Percentiles rank a stretch among this genome's conserved stretches.
Evolutionary conservation across 2,113 vertebrate genomes (phyloP).

Genomic region (Nibea coibor): DNA sequence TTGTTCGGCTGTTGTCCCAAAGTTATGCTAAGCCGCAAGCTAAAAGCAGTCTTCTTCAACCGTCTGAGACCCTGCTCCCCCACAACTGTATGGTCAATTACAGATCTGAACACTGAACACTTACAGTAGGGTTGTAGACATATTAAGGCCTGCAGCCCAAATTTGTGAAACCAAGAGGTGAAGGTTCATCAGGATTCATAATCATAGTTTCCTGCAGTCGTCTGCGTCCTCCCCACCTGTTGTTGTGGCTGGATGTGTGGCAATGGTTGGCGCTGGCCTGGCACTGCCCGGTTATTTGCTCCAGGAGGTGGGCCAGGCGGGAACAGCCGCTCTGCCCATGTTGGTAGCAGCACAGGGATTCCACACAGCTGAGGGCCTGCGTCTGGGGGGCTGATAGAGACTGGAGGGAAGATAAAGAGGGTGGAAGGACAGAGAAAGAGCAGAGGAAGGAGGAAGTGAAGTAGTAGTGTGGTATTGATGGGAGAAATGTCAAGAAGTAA

Average conservation of each 20-base stretch:
- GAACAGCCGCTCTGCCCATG: constrained; percentile 90
- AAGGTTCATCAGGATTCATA: constrained; percentile 35
- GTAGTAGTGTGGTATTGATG: neutral
- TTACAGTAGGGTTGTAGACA: constrained; percentile 24
- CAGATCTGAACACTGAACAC: constrained; percentile 22
- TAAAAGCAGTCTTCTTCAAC: constrained; percentile 20
- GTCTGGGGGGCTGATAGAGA: constrained; percentile 81
- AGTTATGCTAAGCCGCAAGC: constrained; percentile 7
- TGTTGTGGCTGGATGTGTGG: constrained; percentile 84
- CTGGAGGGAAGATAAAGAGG: constrained; percentile 28
- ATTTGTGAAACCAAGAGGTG: constrained; percentile 41
- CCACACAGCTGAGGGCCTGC: constrained; percentile 94
- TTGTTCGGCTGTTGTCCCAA: neutral
- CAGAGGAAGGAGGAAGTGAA: neutral
- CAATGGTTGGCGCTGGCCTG: constrained; percentile 78
- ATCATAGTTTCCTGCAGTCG: constrained; percentile 28
- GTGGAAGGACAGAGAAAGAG: neutral
- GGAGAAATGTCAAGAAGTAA: neutral
- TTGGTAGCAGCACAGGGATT: constrained; percentile 97
- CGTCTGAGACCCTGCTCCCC: constrained; percentile 8
- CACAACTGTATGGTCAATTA: neutral
- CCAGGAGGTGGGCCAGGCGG: constrained; percentile 92
- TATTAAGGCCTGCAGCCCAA: constrained; percentile 69
- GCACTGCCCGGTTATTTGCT: constrained; percentile 87
- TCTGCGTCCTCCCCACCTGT: constrained; percentile 73